Conservation (phyloP, 2,888 invertebrate genomes). For the Xestia c-nigrum region DNA sequence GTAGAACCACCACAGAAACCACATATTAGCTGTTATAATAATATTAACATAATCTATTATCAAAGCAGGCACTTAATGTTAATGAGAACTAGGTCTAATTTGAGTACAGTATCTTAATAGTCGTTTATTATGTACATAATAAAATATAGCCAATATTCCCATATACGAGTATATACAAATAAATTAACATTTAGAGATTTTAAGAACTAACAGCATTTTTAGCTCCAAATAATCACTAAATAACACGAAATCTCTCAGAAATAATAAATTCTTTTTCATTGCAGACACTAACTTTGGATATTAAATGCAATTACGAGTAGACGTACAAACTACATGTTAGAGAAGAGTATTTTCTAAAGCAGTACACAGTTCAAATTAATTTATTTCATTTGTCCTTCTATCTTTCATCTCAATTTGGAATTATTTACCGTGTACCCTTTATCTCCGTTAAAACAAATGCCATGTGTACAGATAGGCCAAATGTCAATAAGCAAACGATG, state of each 20-base stretch:
- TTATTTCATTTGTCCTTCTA: background rate
- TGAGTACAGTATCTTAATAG: background rate
- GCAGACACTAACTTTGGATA: background rate
- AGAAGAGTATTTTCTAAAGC: background rate
- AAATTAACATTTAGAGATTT: too few relatives aligned
- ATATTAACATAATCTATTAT: conserved; percentile 35
- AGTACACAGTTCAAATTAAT: background rate
- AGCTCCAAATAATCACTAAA: background rate
- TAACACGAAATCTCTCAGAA: background rate
- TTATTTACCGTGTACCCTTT: background rate
- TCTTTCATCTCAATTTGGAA: background rate
- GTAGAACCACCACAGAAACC: conserved; percentile 4
- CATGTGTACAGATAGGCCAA: background rate
- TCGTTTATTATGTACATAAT: background rate
- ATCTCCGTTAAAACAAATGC: background rate
- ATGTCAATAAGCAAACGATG: background rate
- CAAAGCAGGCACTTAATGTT: conserved; percentile 2
- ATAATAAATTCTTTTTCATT: background rate
- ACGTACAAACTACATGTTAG: background rate
- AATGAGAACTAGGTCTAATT: conserved; percentile 10
- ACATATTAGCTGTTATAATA: conserved; percentile 24
- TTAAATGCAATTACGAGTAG: background rate
- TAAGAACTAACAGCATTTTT: background rate
- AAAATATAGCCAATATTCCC: background rate
- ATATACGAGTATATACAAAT: too few relatives aligned